Percentiles rank a stretch among this genome's conserved stretches.
These are phyloP conservation scores for Strigamia crassipes DNA, from an alignment of 2,888 invertebrate genomes.

Conservation along the genomic window DNA sequence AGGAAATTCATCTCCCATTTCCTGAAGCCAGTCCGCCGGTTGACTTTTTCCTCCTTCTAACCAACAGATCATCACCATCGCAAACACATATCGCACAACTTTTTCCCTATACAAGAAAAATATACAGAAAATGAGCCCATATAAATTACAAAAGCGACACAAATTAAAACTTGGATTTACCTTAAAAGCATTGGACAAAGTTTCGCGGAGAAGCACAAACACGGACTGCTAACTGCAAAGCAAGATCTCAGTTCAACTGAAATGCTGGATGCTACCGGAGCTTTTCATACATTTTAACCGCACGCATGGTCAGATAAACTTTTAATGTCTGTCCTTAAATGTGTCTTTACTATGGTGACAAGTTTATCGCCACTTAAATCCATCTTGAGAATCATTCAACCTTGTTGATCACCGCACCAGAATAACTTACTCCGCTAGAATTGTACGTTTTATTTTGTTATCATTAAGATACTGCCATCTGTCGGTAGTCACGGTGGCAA, in stretches of 20 bases:
- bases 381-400: slow-evolving; percentile 5
- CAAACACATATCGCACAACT: neutral
- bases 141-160: too few relatives aligned
- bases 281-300: neutral
- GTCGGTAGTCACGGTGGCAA: neutral
- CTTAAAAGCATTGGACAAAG: neutral
- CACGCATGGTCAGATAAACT: slow-evolving; percentile 5
- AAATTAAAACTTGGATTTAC: neutral
- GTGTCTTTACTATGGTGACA: slow-evolving; percentile 12
- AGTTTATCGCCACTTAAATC: slow-evolving; percentile 23
- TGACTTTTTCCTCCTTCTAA: neutral
- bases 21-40: neutral
- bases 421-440: neutral
- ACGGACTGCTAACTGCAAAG: neutral
- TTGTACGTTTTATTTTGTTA: neutral
- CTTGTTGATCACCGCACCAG: neutral
- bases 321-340: neutral
- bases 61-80: neutral
- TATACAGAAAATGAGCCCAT: too few relatives aligned
- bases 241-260: neutral
- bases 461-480: neutral
- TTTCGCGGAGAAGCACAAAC: neutral
- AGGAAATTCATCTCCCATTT: neutral
- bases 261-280: neutral
- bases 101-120: neutral